These are phyloP conservation scores for Syrista parreyssii DNA, from an alignment of 2,888 invertebrate species.

Conservation along the genomic window DNA sequence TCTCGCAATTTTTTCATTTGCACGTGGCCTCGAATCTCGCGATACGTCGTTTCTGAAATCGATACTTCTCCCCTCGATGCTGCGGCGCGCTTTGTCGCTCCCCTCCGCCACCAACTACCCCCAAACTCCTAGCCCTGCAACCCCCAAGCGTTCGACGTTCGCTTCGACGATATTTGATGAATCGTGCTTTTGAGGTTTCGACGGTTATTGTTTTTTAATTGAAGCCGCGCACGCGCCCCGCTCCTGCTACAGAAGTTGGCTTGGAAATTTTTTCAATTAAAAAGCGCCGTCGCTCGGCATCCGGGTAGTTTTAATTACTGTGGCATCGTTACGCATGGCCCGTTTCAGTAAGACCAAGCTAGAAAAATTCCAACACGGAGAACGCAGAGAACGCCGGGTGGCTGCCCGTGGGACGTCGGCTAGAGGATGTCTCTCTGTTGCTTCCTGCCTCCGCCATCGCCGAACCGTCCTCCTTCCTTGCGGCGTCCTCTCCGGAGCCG, in stretches of 20 bases:
- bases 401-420: not conserved
- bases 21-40: no score
- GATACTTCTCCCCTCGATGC: no score
- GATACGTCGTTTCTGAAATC: no score
- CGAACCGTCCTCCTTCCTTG: no score
- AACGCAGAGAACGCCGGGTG: not conserved
- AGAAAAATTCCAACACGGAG: constrained; percentile 39
- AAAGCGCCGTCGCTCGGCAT: constrained; percentile 45
- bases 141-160: constrained; percentile 5
- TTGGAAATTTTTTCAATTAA: constrained; percentile 62
- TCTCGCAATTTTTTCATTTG: no score
- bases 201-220: constrained; percentile 54
- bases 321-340: constrained; percentile 58
- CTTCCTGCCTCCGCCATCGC: no score
- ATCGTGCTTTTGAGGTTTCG: constrained; percentile 27
- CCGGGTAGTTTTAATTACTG: constrained; percentile 60
- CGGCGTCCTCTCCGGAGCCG: no score
- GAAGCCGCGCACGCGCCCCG: constrained; percentile 30
- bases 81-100: no score
- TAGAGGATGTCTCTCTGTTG: no score
- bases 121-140: no score
- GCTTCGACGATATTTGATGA: constrained; percentile 35
- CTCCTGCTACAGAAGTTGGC: constrained; percentile 46
- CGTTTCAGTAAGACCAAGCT: constrained; percentile 43
- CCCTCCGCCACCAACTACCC: no score